Conservation (phyloP, 2,888 invertebrate genomes). For the Trissolcus brochymenae region DNA sequence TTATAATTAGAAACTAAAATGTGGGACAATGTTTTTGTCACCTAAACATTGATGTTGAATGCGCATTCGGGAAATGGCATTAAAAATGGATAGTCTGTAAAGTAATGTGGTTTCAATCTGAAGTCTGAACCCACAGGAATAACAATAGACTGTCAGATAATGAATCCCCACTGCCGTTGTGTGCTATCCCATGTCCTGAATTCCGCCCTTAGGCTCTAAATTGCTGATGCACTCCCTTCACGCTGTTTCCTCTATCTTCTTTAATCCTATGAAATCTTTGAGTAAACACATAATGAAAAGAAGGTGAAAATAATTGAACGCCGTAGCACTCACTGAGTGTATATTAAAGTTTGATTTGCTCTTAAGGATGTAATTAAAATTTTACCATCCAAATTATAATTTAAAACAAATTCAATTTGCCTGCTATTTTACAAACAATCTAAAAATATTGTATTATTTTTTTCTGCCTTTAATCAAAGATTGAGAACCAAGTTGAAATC, state of each 20-base stretch:
- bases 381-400: no score
- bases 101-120: conserved; percentile 61
- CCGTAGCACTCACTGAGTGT: not conserved
- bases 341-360: conserved; percentile 3
- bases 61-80: no score
- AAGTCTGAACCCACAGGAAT: conserved; percentile 72
- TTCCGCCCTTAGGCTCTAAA: conserved; percentile 62
- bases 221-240: conserved; percentile 24
- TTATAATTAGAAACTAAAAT: no score
- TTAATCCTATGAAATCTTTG: conserved; percentile 43
- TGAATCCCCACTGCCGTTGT: conserved; percentile 70
- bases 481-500: not conserved
- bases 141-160: conserved; percentile 74
- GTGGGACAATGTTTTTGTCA: no score
- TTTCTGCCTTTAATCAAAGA: not conserved
- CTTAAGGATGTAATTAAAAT: no score
- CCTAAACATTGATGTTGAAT: no score
- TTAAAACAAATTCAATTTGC: no score
- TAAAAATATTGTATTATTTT: not conserved
- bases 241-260: conserved; percentile 10
- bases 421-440: no score
- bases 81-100: conserved; percentile 29
- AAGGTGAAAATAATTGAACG: conserved; percentile 7
- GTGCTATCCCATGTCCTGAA: conserved; percentile 64
- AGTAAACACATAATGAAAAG: conserved; percentile 37